These are phyloP conservation scores for Acronicta psi DNA, from an alignment of 2,888 invertebrate genomes.

Conservation along the genomic window DNA sequence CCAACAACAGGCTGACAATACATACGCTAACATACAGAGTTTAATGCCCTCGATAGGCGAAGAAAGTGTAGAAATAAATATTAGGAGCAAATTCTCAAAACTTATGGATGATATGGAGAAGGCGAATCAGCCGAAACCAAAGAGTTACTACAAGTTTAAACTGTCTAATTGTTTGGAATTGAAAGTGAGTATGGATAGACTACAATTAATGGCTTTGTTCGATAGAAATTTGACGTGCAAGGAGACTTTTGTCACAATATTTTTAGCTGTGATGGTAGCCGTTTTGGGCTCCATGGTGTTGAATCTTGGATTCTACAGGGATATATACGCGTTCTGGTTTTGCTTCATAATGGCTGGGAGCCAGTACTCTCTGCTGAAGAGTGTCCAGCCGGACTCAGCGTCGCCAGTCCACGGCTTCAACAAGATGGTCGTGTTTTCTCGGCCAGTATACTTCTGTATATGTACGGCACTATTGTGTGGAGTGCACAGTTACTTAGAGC, in stretches of 20 bases:
- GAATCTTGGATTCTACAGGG: slow-evolving; percentile 95
- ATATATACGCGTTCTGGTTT: slow-evolving; percentile 97
- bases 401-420: slow-evolving; percentile 99
- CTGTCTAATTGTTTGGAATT: slow-evolving; percentile 90
- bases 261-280: slow-evolving; percentile 95
- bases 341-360: slow-evolving; percentile 99
- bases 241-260: slow-evolving; percentile 94
- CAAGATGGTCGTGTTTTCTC: slow-evolving; percentile 96
- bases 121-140: slow-evolving; percentile 86
- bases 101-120: slow-evolving; percentile 88
- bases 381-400: slow-evolving; percentile 99
- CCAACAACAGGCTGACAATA: slow-evolving; percentile 72
- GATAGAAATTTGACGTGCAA: slow-evolving; percentile 96
- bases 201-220: slow-evolving; percentile 96
- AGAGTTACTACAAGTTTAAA: slow-evolving; percentile 93
- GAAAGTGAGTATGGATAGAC: slow-evolving; percentile 97
- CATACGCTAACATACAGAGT: slow-evolving; percentile 75
- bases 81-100: slow-evolving; percentile 88
- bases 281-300: slow-evolving; percentile 95
- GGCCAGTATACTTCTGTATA: slow-evolving; percentile 97
- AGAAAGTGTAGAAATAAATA: slow-evolving; percentile 86
- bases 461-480: slow-evolving; percentile 90
- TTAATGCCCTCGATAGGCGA: slow-evolving; percentile 88
- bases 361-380: slow-evolving; percentile 98
- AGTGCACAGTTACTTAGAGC: slow-evolving; percentile 79